Conservation (phyloP, 37 sponge, comb jelly and placozoan genomes). For the Crambe crambe region DNA sequence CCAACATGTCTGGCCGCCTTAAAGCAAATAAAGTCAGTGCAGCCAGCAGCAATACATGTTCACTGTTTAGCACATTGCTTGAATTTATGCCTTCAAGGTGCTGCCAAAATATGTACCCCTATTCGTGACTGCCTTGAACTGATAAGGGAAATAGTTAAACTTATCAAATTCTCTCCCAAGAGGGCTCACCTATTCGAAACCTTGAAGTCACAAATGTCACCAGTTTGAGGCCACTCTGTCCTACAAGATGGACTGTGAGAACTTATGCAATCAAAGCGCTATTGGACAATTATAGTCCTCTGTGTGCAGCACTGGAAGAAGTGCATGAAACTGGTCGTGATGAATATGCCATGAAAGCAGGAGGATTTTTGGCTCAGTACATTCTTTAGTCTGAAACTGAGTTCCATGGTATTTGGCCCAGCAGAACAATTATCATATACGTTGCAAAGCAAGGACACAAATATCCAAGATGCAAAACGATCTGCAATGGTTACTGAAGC, state of each 20-base stretch:
- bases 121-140: conserved; percentile 40
- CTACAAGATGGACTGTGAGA: conserved; percentile 46
- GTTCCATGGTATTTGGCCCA: conserved; percentile 43
- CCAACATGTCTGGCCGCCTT: conserved; percentile 22
- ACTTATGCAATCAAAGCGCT: conserved; percentile 22
- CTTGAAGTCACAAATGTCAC: conserved; percentile 17
- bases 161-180: conserved; percentile 34
- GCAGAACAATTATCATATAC: conserved; percentile 55
- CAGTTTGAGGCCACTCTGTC: conserved; percentile 38
- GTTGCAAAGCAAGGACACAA: conserved; percentile 44
- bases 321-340: conserved; percentile 43
- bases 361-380: conserved; percentile 31
- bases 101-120: conserved; percentile 11
- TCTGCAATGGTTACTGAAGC: conserved; percentile 37
- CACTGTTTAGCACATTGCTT: conserved; percentile 32
- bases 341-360: conserved; percentile 26
- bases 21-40: background rate
- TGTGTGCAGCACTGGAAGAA: conserved; percentile 13
- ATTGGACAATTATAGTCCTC: conserved; percentile 29
- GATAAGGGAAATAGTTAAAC: conserved; percentile 29
- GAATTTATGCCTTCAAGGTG: conserved; percentile 30
- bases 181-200: conserved; percentile 26
- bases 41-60: conserved; percentile 6
- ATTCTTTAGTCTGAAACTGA: conserved; percentile 71
- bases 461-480: conserved; percentile 34